Conservation (phyloP, 2,888 invertebrate species). For the Aplocera efformata region DNA sequence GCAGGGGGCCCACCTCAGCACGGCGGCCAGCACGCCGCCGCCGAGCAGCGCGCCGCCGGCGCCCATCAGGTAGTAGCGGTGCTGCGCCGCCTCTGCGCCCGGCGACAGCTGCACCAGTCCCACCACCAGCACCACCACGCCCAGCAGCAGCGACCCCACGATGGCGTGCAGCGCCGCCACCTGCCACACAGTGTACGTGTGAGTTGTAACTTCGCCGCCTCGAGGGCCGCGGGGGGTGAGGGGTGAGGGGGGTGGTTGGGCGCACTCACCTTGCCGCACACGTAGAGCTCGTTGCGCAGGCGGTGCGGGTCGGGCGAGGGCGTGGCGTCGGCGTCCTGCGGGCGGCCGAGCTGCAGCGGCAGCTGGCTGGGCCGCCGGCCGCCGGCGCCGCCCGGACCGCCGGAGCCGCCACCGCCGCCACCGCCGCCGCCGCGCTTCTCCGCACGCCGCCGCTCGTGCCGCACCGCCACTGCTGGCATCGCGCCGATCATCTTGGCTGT, state of each 20-base stretch:
- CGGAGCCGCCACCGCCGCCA: conserved; percentile 77
- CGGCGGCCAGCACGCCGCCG: conserved; percentile 82
- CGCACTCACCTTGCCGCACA: conserved; percentile 86
- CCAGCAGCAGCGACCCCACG: conserved; percentile 86
- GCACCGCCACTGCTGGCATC: conserved; percentile 92
- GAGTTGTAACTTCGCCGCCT: background rate
- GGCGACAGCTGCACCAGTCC: conserved; percentile 88
- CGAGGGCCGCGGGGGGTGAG: conserved; percentile 40
- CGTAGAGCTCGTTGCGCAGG: conserved; percentile 83
- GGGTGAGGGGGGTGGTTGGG: conserved; percentile 85
- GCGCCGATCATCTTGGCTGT: conserved; percentile 89
- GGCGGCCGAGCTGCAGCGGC: conserved; percentile 83
- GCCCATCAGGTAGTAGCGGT: conserved; percentile 85
- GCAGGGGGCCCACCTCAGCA: too few species aligned
- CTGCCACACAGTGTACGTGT: conserved; percentile 50
- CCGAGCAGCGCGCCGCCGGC: conserved; percentile 83
- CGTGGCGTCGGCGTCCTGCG: conserved; percentile 82
- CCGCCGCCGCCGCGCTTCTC: conserved; percentile 82
- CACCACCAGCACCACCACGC: conserved; percentile 87
- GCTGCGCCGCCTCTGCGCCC: conserved; percentile 87
- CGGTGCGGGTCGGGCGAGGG: conserved; percentile 82
- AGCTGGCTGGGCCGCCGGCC: conserved; percentile 84
- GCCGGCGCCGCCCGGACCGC: conserved; percentile 62
- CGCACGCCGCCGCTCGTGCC: conserved; percentile 88
- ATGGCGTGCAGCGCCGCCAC: conserved; percentile 87